Conservation (phyloP, 2,113 vertebrate species). For the Diadophis punctatus region DNA sequence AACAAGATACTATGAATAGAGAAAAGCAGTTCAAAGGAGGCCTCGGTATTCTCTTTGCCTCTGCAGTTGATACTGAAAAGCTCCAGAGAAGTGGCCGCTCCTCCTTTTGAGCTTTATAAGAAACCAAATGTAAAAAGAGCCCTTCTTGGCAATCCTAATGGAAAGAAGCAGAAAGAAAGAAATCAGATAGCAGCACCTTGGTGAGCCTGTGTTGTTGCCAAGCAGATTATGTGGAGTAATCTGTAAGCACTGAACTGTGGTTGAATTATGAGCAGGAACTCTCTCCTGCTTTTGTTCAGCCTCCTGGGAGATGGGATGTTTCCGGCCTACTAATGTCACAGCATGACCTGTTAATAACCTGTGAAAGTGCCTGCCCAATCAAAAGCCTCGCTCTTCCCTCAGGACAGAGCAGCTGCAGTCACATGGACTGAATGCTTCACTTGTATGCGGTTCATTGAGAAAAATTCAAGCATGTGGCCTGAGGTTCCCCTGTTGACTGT, state of each 20-base stretch:
- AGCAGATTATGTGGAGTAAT: constrained; percentile 75
- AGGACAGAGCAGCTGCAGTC: constrained; percentile 37
- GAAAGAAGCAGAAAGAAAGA: constrained; percentile 41
- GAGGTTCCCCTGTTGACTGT: constrained; percentile 65
- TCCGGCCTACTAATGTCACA: constrained; percentile 60
- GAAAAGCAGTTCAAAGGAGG: constrained; percentile 20
- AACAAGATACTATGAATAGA: not conserved
- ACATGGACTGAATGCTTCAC: constrained; percentile 37
- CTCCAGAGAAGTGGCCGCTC: constrained; percentile 7
- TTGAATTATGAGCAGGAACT: constrained; percentile 59
- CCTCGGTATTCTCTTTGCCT: not conserved
- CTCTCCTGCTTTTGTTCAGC: constrained; percentile 47
- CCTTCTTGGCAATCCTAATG: constrained; percentile 47
- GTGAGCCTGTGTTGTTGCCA: constrained; percentile 58
- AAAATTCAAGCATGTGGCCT: constrained; percentile 48
- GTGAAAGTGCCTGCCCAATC: constrained; percentile 32
- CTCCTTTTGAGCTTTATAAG: constrained; percentile 17
- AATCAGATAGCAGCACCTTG: constrained; percentile 33
- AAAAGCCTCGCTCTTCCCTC: constrained; percentile 28
- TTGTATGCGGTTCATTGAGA: constrained; percentile 51
- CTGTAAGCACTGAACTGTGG: constrained; percentile 60
- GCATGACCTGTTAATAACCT: constrained; percentile 58
- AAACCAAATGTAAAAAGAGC: constrained; percentile 30
- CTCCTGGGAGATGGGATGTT: constrained; percentile 59
- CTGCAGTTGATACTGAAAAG: constrained; percentile 28